These are phyloP conservation scores for Bathynomus jamesi DNA, from an alignment of 1,140 invertebrate genomes.

Conservation along the genomic window DNA sequence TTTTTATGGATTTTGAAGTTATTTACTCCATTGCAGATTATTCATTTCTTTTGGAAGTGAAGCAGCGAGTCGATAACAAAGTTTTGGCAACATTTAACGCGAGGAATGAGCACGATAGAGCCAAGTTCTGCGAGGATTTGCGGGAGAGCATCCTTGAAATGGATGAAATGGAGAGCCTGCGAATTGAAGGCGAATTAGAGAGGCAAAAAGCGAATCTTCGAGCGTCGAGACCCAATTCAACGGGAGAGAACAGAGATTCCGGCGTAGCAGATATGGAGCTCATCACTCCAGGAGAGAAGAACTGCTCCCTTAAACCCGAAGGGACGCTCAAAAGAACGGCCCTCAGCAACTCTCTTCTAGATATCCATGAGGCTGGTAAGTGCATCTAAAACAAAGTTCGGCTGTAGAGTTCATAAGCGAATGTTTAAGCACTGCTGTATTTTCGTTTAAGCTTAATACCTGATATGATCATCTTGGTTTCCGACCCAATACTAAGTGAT, in stretches of 20 bases:
- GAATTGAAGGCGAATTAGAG: slow-evolving; percentile 73
- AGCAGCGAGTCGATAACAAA: slow-evolving; percentile 81
- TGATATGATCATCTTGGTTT: no score
- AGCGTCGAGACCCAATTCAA: slow-evolving; percentile 32
- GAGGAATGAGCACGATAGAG: slow-evolving; percentile 84
- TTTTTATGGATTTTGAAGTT: neutral
- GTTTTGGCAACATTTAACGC: slow-evolving; percentile 90
- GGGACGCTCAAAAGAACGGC: slow-evolving; percentile 68
- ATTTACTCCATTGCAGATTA: slow-evolving; percentile 59
- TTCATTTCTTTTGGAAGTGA: slow-evolving; percentile 83
- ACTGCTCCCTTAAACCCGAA: slow-evolving; percentile 42
- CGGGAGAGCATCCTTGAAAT: slow-evolving; percentile 89
- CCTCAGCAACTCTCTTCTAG: slow-evolving; percentile 85
- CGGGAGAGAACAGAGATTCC: slow-evolving; percentile 47
- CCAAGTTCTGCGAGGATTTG: slow-evolving; percentile 88
- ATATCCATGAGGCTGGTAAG: slow-evolving; percentile 65
- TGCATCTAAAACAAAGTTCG: no score
- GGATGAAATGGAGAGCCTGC: slow-evolving; percentile 87
- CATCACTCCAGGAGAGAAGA: slow-evolving; percentile 28
- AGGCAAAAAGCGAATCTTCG: slow-evolving; percentile 54
- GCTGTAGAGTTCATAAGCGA: no score
- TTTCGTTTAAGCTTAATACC: no score
- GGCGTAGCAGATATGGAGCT: slow-evolving; percentile 82
- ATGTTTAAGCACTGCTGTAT: no score
- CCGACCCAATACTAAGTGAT: no score